Percentiles rank a stretch among this genome's conserved stretches.
Evolutionary conservation across 2,888 invertebrate genomes (phyloP).

Genomic region (Busseola fusca): DNA sequence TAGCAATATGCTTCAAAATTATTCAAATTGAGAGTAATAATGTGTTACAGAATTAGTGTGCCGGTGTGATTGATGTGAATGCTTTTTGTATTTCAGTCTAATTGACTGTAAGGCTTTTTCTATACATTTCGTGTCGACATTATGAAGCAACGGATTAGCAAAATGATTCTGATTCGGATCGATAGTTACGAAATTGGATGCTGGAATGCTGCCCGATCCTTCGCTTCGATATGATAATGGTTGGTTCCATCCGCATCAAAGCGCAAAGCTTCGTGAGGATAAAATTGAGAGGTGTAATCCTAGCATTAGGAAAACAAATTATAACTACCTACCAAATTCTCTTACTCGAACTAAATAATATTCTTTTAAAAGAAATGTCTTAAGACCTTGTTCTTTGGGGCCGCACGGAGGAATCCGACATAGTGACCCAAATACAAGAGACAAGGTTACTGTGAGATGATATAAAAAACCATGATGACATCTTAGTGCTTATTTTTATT

Average conservation of each 20-base stretch:
- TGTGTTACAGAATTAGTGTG: no score
- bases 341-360: constrained; percentile 5
- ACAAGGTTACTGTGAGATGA: constrained; percentile 47
- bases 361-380: constrained; percentile 26
- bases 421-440: constrained; percentile 53
- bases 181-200: background rate
- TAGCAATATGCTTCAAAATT: no score
- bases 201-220: background rate
- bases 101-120: no score
- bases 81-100: no score
- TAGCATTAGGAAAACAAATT: constrained; percentile 3
- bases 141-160: background rate
- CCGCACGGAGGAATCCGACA: constrained; percentile 29
- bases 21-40: no score
- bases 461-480: constrained; percentile 56
- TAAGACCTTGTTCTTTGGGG: constrained; percentile 40
- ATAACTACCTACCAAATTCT: background rate
- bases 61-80: no score
- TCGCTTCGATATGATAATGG: background rate
- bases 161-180: background rate
- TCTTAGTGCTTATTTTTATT: constrained; percentile 47
- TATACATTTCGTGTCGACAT: no score
- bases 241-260: no score
- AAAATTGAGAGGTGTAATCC: background rate
- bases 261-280: background rate